A percentile compares a stretch with the other conserved stretches of the same genome.
These are phyloP conservation scores for Amblyopsis rosae DNA, from an alignment of 2,113 vertebrate genomes.

Conservation along the genomic window DNA sequence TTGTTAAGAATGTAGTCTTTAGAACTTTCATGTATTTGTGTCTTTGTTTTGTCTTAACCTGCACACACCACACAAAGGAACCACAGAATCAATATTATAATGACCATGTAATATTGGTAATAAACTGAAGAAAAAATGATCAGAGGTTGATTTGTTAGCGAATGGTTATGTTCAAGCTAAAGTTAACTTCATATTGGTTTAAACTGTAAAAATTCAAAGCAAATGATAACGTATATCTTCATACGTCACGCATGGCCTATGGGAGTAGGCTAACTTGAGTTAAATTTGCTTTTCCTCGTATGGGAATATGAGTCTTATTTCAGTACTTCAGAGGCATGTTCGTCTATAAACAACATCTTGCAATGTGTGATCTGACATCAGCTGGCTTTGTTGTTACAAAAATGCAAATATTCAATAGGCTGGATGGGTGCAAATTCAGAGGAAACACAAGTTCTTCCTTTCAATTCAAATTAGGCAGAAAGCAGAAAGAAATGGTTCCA, in stretches of 20 bases:
- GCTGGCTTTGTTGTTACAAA: constrained; percentile 77
- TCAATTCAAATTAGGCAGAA: constrained; percentile 72
- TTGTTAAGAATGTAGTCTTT: no score
- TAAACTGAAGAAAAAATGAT: no score
- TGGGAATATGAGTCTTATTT: constrained; percentile 68
- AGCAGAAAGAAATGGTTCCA: constrained; percentile 64
- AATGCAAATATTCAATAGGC: constrained; percentile 70
- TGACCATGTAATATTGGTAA: no score
- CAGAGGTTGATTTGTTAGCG: no score
- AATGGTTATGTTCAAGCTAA: no score
- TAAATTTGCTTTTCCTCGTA: constrained; percentile 66
- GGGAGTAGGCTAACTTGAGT: constrained; percentile 45
- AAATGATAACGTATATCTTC: no score
- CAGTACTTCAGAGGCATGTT: constrained; percentile 70
- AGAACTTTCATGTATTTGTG: no score
- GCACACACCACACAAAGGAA: no score
- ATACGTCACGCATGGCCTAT: constrained; percentile 26
- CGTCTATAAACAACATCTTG: constrained; percentile 62
- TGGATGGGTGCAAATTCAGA: constrained; percentile 60
- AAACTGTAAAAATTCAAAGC: no score
- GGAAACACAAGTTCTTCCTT: constrained; percentile 45
- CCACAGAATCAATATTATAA: no score
- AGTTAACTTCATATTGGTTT: not conserved
- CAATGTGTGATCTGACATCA: constrained; percentile 71
- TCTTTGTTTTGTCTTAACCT: no score